Evolutionary conservation across 2,113 vertebrate species (phyloP), one percentile per base, ranked within the genome.

Genomic region (Grantiella picta): DNA sequence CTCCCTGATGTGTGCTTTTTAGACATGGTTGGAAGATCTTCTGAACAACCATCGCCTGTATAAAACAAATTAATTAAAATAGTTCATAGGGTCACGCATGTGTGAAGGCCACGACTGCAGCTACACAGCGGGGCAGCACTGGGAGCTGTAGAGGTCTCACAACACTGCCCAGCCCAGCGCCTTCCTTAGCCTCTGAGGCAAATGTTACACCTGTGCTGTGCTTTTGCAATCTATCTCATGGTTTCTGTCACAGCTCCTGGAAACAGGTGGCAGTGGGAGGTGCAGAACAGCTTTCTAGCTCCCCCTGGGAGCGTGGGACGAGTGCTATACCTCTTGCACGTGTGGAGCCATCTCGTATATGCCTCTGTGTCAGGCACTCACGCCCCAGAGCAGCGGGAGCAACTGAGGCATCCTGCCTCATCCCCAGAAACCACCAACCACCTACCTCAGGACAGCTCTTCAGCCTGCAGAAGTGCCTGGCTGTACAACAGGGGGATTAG

Each of bases 71-170:
- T 50, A 54, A 92, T 82, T 82, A 49, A 72, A 87, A 36, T 1
- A 2, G 44, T 36, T 27, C 1, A 0, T n/a, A 66, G 15, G 4
- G 21, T 63, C 31, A 57, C 0, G 1, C 0, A 0, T 12, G 29
- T 6, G 0, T 16, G 50, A 87, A 89, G 16, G 36, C 73, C 35
- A 23, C 0, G 1, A 50, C 38, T 0, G 0, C 21, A 57, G 59
- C 29, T 27, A 33, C 66, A 18, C 0, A 7, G 21, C 23, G 1
- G 3, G 33, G 23, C 20, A 27, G 40, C 57, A 61, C 19, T 0
- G 0, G 31, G 24, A 81, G 44, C 21, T 4, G 7, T 12, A 8
- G 14, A 82, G 25, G 10, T 8, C 40, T 33, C 2, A 5, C 27
- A 60, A 31, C 54, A 60, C n/a, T 3, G 10, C 4, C 17, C 47